Base-by-base conservation (phyloP, 2,888 invertebrate genomes). In the Zootermopsis nevadensis region DNA sequence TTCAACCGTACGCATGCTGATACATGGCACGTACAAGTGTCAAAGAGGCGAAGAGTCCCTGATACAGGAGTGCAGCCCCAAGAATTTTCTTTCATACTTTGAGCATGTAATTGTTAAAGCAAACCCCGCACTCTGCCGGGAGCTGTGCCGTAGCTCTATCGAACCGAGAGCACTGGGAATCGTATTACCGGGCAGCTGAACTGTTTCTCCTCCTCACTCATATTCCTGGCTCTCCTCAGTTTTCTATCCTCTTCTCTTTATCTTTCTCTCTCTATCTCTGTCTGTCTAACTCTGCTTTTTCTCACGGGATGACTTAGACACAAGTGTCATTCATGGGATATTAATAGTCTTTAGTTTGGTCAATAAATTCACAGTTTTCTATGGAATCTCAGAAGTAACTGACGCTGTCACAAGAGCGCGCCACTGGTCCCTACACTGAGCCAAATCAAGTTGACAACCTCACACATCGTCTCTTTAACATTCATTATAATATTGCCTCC, bases 61-160 rank as follows among this genome's bases (percentile, higher is more conserved):
- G 2, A 24, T 3, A 55, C 3, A 55, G 19, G 8, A 15, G 10
- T 24, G 53, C 22, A 22, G 53, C 53, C 10, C 10, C 38, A 7
- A 24, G 53, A 55, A 15, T 55, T 55, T 55, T n/a, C n/a, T n/a
- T 55, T 55, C 53, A 19, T 55, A 55, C 31, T 10, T 67, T 27
- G 67, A 67, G 67, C 67, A 67, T 67, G 7, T 67, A 67, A 67
- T 67, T 67, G 67, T 10, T 67, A 67, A 67, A 67, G 67, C 27
- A 67, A 67, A 67, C 27, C 67, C 27, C 27, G 30, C 30, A 27
- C 67, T 6, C 31, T 7, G 67, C 67, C 31, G 67, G 67, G 15
- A 24, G 30, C 67, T 24, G 67, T 27, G 67, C 30, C 30, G 24
- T 10, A 27, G 67, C 67, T 30, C 67, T 67, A 67, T 67, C 67